Conservation (phyloP, 2,113 vertebrate genomes). For the Antigone vipio region DNA sequence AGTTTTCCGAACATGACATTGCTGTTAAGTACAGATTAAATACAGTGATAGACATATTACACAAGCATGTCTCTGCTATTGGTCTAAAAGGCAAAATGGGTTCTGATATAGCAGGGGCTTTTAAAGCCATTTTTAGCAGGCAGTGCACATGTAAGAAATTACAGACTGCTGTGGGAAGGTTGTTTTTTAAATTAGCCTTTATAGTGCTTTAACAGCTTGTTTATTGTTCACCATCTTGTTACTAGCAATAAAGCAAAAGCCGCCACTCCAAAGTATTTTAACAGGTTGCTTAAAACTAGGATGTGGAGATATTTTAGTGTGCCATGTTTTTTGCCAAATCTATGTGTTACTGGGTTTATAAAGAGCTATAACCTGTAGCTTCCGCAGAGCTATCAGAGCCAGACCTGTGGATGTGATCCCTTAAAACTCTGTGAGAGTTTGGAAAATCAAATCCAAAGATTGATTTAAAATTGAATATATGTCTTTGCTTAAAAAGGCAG, state of each 20-base stretch:
- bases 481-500: not conserved
- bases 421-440: not conserved
- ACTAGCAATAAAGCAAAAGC: not conserved
- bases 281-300: not conserved
- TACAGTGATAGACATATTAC: not conserved
- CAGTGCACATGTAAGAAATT: not conserved
- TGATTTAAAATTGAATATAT: not conserved
- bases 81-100: not conserved
- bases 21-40: not conserved
- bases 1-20: not conserved
- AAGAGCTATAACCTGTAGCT: not conserved
- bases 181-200: not conserved
- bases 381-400: not conserved
- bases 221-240: not conserved
- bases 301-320: not conserved
- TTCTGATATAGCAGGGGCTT: not conserved
- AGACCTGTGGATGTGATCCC: not conserved
- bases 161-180: not conserved
- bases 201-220: not conserved
- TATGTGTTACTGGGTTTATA: not conserved
- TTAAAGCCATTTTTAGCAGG: not conserved
- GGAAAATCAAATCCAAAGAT: not conserved
- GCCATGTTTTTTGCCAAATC: not conserved
- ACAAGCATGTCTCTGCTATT: not conserved
- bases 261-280: not conserved